Evolutionary conservation across 1,140 invertebrate species (phyloP).

Genomic region (Luehdorfia chinensis): DNA sequence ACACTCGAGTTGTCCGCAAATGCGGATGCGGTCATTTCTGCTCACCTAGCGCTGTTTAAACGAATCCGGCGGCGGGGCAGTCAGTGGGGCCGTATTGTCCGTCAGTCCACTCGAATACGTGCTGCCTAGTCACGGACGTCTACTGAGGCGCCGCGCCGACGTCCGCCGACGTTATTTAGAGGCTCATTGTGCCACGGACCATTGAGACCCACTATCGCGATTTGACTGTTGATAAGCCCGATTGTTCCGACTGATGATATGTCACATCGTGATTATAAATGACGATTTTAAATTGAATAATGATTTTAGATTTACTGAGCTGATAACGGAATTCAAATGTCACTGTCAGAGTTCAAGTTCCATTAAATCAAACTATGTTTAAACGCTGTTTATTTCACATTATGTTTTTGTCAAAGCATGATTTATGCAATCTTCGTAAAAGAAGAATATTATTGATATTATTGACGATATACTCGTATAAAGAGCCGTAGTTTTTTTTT

Average conservation of each 20-base stretch:
- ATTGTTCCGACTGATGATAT: constrained; percentile 54
- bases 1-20: constrained; percentile 46
- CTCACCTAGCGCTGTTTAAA: constrained; percentile 19
- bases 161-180: constrained; percentile 64
- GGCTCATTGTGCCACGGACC: constrained; percentile 67
- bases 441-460: too few relatives aligned
- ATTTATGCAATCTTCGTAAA: too few relatives aligned
- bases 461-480: too few relatives aligned
- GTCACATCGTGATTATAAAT: constrained; percentile 53
- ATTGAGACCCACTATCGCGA: constrained; percentile 47
- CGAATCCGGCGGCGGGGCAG: constrained; percentile 48
- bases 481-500: too few relatives aligned
- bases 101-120: constrained; percentile 8
- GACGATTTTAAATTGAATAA: constrained; percentile 38
- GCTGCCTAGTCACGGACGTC: constrained; percentile 37
- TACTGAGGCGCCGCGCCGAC: constrained; percentile 61
- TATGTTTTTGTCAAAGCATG: too few relatives aligned
- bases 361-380: background rate
- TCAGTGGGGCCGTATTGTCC: constrained; percentile 24
- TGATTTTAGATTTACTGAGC: background rate
- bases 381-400: too few relatives aligned
- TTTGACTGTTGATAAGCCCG: constrained; percentile 54
- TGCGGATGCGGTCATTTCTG: constrained; percentile 34
- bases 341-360: constrained; percentile 10
- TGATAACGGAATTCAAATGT: constrained; percentile 28